Percentiles rank a stretch among this genome's conserved stretches.
Evolutionary conservation across 2,888 invertebrate species (phyloP).

Genomic region (Mycogona germanica): DNA sequence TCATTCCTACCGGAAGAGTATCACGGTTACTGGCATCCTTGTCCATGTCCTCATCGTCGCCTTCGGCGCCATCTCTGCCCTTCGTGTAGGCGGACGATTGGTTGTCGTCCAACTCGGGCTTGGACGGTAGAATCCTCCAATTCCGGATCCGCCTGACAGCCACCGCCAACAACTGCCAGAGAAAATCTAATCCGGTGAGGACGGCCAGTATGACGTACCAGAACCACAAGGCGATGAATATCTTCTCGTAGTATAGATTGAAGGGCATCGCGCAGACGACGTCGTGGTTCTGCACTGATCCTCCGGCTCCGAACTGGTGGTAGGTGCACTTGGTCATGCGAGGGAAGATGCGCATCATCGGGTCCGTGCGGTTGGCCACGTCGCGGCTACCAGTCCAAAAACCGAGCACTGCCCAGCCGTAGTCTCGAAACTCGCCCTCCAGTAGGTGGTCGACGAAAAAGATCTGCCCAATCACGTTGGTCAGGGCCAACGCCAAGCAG

Average conservation of each 20-base stretch:
- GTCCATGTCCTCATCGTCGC: no score
- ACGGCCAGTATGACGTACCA: slow-evolving; percentile 83
- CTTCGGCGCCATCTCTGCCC: no score
- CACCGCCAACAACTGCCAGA: slow-evolving; percentile 42
- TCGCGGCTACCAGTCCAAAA: slow-evolving; percentile 58
- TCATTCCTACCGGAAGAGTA: no score
- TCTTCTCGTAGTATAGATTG: slow-evolving; percentile 92
- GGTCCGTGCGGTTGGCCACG: slow-evolving; percentile 80
- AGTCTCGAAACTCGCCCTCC: slow-evolving; percentile 85
- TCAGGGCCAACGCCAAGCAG: slow-evolving; percentile 25
- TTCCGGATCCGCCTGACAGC: background rate
- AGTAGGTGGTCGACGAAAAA: slow-evolving; percentile 90
- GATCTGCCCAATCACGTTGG: slow-evolving; percentile 55
- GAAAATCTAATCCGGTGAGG: slow-evolving; percentile 66
- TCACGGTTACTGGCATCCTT: no score
- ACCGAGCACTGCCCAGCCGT: slow-evolving; percentile 77
- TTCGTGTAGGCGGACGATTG: no score
- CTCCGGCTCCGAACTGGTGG: slow-evolving; percentile 84
- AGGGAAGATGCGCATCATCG: slow-evolving; percentile 88
- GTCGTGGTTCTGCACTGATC: slow-evolving; percentile 61
- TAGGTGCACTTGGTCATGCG: slow-evolving; percentile 92
- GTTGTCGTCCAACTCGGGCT: no score
- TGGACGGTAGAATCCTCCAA: background rate
- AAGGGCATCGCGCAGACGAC: slow-evolving; percentile 82
- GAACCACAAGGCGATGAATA: slow-evolving; percentile 85